Evolutionary conservation across 2,113 vertebrate genomes (phyloP), one percentile per base, ranked within the genome.

Genomic region (Caracal caracal): DNA sequence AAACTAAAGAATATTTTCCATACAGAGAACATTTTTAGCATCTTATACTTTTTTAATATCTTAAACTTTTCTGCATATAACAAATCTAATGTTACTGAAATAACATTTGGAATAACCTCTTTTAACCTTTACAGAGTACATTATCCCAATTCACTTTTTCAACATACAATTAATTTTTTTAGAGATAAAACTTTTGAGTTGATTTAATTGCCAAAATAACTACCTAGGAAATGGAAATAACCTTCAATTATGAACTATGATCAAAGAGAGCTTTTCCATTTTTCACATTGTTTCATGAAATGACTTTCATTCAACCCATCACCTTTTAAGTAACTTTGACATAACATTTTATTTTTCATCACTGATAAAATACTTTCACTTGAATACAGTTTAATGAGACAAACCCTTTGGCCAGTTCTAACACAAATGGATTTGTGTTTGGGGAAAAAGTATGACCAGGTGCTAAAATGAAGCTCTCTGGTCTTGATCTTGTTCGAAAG

Each of bases 121-220:
- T 96, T 97, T 96, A 94, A 96, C 96, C 96, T 97, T 92, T 92
- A 28, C 30, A 90, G 83, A 95, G 83, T 79, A 93, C 97, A 97
- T 97, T 97, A 96, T 92, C 40, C 59, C 90, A 93, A 94, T 90
- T 97, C 94, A 90, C 96, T 93, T 95, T 96, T 96, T 96, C 94
- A 97, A 93, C 92, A 85, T 95, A 97, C 98, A 97, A 98, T 98
- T 98, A 97, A 97, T 75, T 93, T 97, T 98, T 97, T 97, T 93
- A 97, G 87, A 97, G 88, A 78, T 81, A 97, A 97, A 97, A 97
- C 82, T 97, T 96, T 95, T 90, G 95, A 98, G 96, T 96, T 92
- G 95, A 97, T 97, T 97, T 97, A 97, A 98, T 97, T 98, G 97
- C 98, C 93, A 97, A 98, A 98, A 98, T 97, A 96, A 97, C 96